Evolutionary conservation across 1,140 invertebrate genomes (phyloP).

Genomic region (Macrobrachium rosenbergii): DNA sequence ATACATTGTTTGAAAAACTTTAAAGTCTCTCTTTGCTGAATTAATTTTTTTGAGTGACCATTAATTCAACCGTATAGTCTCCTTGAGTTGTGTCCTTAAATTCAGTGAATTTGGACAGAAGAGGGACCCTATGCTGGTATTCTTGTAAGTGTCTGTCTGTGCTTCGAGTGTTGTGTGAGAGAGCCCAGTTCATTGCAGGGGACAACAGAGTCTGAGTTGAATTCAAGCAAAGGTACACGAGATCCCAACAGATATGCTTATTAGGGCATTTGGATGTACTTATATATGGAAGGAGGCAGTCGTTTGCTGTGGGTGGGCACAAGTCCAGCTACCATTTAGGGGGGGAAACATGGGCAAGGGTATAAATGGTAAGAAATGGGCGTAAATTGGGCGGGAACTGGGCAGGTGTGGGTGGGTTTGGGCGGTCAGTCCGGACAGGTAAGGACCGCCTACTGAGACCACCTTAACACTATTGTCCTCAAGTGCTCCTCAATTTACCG

Average conservation of each 20-base stretch:
- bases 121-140: no score
- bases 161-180: no score
- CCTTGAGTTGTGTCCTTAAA: no score
- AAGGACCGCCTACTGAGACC: conserved; percentile 36
- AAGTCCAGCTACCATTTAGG: not conserved
- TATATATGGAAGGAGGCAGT: not conserved
- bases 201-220: no score
- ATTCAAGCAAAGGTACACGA: no score
- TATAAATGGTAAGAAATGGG: not conserved
- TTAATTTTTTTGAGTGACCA: no score
- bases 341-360: not conserved
- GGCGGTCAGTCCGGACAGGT: conserved; percentile 30
- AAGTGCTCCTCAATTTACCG: not conserved
- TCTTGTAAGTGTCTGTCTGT: no score
- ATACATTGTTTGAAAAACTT: no score
- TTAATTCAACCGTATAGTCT: no score
- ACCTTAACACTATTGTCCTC: conserved; percentile 15
- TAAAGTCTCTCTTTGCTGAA: not conserved
- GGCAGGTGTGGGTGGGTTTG: conserved; percentile 33
- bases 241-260: no score
- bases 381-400: conserved; percentile 17
- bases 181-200: no score
- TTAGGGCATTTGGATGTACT: not conserved
- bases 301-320: not conserved
- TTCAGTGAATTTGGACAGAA: no score